Conservation (phyloP, 2,113 vertebrate genomes). For the Brachyhypopomus occidentalis region DNA sequence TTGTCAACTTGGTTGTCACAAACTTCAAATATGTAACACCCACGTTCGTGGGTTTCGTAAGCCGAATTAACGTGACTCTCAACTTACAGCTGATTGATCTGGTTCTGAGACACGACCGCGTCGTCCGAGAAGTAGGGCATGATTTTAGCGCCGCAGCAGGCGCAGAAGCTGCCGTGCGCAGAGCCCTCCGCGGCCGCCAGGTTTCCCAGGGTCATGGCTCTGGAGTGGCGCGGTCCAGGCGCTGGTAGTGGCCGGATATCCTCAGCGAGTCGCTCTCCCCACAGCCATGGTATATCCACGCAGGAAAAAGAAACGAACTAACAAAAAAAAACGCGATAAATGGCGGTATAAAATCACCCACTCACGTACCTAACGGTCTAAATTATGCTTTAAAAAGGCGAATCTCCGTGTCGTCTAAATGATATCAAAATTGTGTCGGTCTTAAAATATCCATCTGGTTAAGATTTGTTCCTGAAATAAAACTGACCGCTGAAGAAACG, state of each 20-base stretch:
- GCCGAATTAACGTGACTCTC: too few species aligned
- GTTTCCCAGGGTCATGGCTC: slow-evolving; percentile 78
- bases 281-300: slow-evolving; percentile 33
- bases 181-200: slow-evolving; percentile 67
- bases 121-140: slow-evolving; percentile 91
- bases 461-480: neutral
- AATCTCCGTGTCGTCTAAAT: too few species aligned
- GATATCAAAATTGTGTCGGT: too few species aligned
- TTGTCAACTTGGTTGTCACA: too few species aligned
- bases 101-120: slow-evolving; percentile 85
- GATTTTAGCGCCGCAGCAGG: slow-evolving; percentile 83
- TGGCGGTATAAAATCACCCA: too few species aligned
- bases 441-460: neutral
- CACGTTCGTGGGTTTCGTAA: too few species aligned
- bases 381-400: too few species aligned
- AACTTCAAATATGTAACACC: too few species aligned
- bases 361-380: too few species aligned
- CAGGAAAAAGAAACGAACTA: neutral
- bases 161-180: slow-evolving; percentile 70
- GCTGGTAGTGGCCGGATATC: slow-evolving; percentile 10
- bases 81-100: slow-evolving; percentile 94
- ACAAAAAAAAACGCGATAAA: neutral
- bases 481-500: neutral
- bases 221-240: neutral
- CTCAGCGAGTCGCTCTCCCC: slow-evolving; percentile 29